Evolutionary conservation across 2,797 vertebrate genomes (phyloP).

Genomic region (Aldrovandia affinis): DNA sequence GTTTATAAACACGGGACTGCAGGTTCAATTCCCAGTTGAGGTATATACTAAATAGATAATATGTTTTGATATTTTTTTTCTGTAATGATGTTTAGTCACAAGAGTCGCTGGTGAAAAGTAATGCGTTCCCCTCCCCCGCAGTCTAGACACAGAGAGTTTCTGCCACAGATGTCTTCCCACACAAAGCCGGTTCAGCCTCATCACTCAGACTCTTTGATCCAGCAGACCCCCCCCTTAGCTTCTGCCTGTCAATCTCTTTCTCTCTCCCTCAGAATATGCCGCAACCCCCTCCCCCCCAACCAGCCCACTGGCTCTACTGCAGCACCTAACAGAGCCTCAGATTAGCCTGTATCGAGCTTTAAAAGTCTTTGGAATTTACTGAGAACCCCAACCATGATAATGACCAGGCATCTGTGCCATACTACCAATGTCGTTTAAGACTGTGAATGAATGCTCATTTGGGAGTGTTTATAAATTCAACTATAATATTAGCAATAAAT

Average conservation of each 20-base stretch:
- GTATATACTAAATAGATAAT: neutral
- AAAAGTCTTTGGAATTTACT: neutral
- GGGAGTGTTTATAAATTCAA: neutral
- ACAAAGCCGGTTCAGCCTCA: conserved; percentile 50
- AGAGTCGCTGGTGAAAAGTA: conserved; percentile 29
- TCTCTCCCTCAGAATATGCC: conserved; percentile 43
- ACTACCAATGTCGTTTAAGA: neutral
- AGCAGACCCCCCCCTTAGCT: conserved; percentile 39
- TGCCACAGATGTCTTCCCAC: conserved; percentile 50
- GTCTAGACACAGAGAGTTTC: conserved; percentile 52
- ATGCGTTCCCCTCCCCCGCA: conserved; percentile 26
- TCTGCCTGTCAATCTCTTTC: conserved; percentile 52
- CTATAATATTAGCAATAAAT: neutral
- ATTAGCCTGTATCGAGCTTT: conserved; percentile 38
- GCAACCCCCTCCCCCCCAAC: neutral
- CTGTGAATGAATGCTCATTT: neutral
- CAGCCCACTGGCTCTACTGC: conserved; percentile 9
- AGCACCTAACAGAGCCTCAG: conserved; percentile 31
- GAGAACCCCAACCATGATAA: neutral
- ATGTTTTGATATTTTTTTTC: conserved; percentile 31
- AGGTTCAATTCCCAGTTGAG: neutral
- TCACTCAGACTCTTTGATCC: conserved; percentile 54
- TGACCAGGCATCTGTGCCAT: neutral
- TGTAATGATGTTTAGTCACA: conserved; percentile 45
- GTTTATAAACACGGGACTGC: neutral